Percentiles rank a stretch among this genome's conserved stretches.
Conservation (phyloP, 2,888 invertebrate species). For the Ochropleura leucogaster region DNA sequence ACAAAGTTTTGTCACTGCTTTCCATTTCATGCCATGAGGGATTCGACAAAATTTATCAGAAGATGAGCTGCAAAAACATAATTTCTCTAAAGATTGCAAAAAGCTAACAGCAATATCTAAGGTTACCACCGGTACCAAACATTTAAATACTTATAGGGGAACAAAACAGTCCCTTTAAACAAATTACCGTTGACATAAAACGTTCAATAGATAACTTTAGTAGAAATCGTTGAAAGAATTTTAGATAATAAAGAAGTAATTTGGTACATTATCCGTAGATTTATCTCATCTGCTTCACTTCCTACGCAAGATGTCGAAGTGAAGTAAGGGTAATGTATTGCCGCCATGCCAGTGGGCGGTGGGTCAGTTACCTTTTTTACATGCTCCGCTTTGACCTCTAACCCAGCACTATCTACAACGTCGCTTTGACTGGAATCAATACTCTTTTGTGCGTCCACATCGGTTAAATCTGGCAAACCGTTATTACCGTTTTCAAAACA, state of each 20-base stretch:
- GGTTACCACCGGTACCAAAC: not conserved
- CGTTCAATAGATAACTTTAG: conserved; percentile 4
- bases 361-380: conserved; percentile 64
- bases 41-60: not conserved
- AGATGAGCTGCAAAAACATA: not conserved
- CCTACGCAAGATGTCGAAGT: conserved; percentile 60
- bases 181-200: conserved; percentile 12
- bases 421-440: conserved; percentile 39
- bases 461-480: conserved; percentile 4
- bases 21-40: too few relatives aligned
- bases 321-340: conserved; percentile 51
- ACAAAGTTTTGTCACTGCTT: too few relatives aligned
- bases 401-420: conserved; percentile 48
- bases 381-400: conserved; percentile 53
- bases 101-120: not conserved
- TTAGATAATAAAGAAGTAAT: conserved; percentile 50
- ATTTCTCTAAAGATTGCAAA: not conserved
- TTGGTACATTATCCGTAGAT: conserved; percentile 53
- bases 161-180: not conserved
- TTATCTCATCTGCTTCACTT: conserved; percentile 57
- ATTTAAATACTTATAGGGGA: not conserved
- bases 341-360: conserved; percentile 48
- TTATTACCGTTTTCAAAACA: conserved; percentile 17
- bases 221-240: conserved; percentile 34
- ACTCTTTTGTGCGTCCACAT: conserved; percentile 16